Evolutionary conservation across 2,797 vertebrate species (phyloP).

Genomic region (Enoplosus armatus): DNA sequence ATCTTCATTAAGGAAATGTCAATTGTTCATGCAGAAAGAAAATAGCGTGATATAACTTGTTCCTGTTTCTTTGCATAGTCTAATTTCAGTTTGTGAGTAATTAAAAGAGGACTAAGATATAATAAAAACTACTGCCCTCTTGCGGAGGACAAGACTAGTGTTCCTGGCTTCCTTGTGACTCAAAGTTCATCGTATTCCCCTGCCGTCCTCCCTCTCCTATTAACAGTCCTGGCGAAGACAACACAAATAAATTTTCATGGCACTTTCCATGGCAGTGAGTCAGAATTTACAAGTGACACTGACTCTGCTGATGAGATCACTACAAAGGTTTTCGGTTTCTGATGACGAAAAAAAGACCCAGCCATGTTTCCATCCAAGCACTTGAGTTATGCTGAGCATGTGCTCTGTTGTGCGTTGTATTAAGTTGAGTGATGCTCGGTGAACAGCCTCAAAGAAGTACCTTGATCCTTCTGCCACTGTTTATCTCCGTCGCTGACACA

Average conservation of each 20-base stretch:
- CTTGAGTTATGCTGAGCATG: not conserved
- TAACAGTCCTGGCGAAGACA: slow-evolving; percentile 1
- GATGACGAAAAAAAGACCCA: slow-evolving; percentile 28
- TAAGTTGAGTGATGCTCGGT: slow-evolving; percentile 13
- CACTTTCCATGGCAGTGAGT: slow-evolving; percentile 35
- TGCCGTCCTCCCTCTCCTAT: not conserved
- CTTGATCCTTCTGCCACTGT: not conserved
- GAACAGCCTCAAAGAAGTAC: slow-evolving; percentile 32
- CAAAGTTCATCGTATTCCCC: not conserved
- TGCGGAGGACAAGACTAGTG: not conserved
- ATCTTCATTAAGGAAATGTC: not conserved
- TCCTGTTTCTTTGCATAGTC: no score
- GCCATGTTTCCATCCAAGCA: slow-evolving; percentile 4
- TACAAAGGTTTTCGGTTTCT: slow-evolving; percentile 47
- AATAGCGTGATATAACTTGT: no score
- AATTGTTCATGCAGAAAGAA: no score
- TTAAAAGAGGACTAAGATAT: not conserved
- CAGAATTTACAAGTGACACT: slow-evolving; percentile 26
- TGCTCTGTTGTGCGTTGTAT: not conserved
- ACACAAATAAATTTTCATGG: slow-evolving; percentile 1
- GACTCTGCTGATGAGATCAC: slow-evolving; percentile 49
- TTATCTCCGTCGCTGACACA: not conserved
- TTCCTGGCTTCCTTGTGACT: not conserved
- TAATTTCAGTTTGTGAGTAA: not conserved
- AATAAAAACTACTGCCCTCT: not conserved